These are phyloP conservation scores for Antidorcas marsupialis DNA, from an alignment of 2,113 vertebrate genomes.

Conservation along the genomic window DNA sequence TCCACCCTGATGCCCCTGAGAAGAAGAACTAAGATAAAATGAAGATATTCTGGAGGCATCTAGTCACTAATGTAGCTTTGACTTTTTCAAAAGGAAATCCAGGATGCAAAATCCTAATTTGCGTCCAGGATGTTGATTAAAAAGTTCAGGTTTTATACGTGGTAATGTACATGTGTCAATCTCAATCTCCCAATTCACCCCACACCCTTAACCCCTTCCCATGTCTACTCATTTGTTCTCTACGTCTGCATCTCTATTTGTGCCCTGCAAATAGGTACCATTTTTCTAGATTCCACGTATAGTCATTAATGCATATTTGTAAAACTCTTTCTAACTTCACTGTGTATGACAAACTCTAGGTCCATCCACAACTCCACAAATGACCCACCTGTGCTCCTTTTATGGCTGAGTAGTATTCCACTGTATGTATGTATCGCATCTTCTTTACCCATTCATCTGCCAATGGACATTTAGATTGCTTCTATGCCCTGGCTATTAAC, in stretches of 20 bases:
- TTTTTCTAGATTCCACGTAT: neutral
- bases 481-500: neutral
- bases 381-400: neutral
- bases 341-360: neutral
- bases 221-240: neutral
- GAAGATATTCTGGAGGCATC: neutral
- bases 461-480: neutral
- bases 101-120: neutral
- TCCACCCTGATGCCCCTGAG: neutral
- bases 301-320: neutral
- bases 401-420: neutral
- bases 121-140: neutral
- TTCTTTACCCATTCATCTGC: neutral
- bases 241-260: neutral
- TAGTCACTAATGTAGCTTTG: neutral
- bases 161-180: neutral
- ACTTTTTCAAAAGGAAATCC: neutral
- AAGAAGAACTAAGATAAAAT: neutral
- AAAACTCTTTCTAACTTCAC: neutral
- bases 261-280: neutral
- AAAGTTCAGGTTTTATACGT: neutral
- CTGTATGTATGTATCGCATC: accelerated
- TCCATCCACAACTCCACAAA: neutral
- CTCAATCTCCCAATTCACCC: neutral
- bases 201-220: neutral